A percentile compares a stretch with the other conserved stretches of the same genome.
Conservation (phyloP, 2,888 invertebrate species). For the Spisula subtruncata region DNA sequence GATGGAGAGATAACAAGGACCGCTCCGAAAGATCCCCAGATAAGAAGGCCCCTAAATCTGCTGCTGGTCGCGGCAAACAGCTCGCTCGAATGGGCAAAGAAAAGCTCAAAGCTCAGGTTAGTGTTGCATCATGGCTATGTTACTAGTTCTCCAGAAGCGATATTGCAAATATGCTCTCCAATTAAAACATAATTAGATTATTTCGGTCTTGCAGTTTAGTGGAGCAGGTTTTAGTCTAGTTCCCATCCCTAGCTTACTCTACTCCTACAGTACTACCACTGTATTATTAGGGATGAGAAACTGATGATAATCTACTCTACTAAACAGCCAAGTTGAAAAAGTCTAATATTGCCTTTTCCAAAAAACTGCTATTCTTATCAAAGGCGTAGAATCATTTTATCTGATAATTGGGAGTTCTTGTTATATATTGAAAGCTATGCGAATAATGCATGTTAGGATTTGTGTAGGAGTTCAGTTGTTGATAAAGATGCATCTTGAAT, state of each 20-base stretch:
- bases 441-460: neutral
- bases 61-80: constrained; percentile 78
- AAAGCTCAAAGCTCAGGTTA: constrained; percentile 78
- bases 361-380: too few species aligned
- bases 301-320: too few species aligned
- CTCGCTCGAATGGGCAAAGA: constrained; percentile 75
- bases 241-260: too few species aligned
- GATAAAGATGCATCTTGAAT: constrained; percentile 6
- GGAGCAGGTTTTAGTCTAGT: too few species aligned
- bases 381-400: too few species aligned
- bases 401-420: neutral
- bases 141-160: neutral
- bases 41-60: constrained; percentile 74
- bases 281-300: too few species aligned
- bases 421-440: neutral
- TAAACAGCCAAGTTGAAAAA: too few species aligned
- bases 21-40: constrained; percentile 73
- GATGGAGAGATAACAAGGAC: constrained; percentile 70
- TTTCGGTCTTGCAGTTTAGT: too few species aligned
- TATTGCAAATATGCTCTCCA: neutral
- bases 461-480: neutral
- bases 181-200: too few species aligned
- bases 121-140: neutral
- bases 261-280: too few species aligned
- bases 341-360: too few species aligned